Evolutionary conservation across 53 echinoderm and acorn worm species (phyloP).

Genomic region (Echinometra lucunter): DNA sequence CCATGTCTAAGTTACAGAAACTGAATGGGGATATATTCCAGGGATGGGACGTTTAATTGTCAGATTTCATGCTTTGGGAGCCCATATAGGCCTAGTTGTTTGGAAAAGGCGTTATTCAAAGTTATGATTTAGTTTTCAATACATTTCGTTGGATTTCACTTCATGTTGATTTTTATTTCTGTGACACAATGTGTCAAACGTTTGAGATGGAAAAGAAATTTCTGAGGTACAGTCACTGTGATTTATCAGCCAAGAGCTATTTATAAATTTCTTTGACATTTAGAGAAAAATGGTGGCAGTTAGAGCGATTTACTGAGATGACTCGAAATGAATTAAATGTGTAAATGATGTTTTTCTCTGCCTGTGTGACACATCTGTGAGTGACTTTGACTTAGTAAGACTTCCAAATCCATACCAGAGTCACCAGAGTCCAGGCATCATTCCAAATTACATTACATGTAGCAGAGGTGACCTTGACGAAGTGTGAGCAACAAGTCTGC

Average conservation of each 20-base stretch:
- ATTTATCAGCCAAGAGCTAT: conserved; percentile 36
- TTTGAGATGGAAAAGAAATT: not conserved
- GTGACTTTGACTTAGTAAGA: conserved; percentile 44
- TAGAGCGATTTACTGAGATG: not conserved
- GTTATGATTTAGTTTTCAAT: not conserved
- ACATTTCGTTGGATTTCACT: no score
- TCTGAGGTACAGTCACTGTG: conserved; percentile 20
- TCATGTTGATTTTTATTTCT: not conserved
- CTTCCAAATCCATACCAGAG: conserved; percentile 18
- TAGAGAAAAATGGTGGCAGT: conserved; percentile 39
- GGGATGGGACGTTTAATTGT: not conserved
- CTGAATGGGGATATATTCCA: not conserved
- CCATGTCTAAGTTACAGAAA: not conserved
- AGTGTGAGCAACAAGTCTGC: conserved; percentile 10
- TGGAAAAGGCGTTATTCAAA: not conserved
- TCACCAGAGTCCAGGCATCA: conserved; percentile 48
- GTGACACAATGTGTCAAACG: not conserved
- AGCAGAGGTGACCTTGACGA: not conserved
- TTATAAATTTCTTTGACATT: conserved; percentile 55
- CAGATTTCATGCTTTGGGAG: not conserved
- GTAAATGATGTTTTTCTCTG: conserved; percentile 36
- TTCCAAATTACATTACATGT: conserved; percentile 1
- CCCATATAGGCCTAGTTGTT: not conserved
- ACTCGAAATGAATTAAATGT: conserved; percentile 37
- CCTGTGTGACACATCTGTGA: conserved; percentile 48